Conservation (phyloP, 2,113 vertebrate species). For the Oxyruncus cristatus region DNA sequence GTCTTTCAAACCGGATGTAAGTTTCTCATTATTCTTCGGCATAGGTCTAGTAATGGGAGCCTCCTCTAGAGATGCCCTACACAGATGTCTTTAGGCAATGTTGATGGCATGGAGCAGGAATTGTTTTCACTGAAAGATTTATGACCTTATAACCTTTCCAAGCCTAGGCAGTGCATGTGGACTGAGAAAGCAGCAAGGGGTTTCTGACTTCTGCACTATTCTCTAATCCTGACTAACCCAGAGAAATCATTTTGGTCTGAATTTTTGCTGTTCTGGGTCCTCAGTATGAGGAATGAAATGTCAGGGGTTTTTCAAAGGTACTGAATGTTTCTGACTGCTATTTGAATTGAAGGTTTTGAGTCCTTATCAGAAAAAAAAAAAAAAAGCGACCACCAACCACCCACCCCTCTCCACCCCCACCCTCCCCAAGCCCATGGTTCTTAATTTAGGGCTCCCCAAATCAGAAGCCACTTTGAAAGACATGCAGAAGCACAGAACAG, state of each 20-base stretch:
- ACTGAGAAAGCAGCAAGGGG: conserved; percentile 17
- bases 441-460: conserved; percentile 64
- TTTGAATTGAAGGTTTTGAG: conserved; percentile 38
- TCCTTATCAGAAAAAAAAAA: conserved; percentile 2
- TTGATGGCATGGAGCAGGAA: conserved; percentile 43
- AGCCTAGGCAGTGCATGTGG: background rate
- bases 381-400: background rate
- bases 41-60: conserved; percentile 32
- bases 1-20: conserved; percentile 44
- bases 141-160: conserved; percentile 47
- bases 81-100: conserved; percentile 50
- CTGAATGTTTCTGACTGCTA: background rate
- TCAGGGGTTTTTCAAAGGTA: conserved; percentile 35
- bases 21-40: conserved; percentile 53
- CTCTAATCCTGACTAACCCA: conserved; percentile 5
- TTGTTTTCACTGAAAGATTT: conserved; percentile 59
- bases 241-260: conserved; percentile 32
- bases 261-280: conserved; percentile 37
- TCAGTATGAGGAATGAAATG: conserved; percentile 7
- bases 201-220: conserved; percentile 23
- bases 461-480: conserved; percentile 64
- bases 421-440: background rate
- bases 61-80: conserved; percentile 55
- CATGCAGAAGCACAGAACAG: conserved; percentile 43
- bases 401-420: background rate